Percentiles rank a stretch among this genome's conserved stretches.
These are phyloP conservation scores for Lordiphosa andalusiaca DNA, from an alignment of 2,888 invertebrate genomes.

Conservation along the genomic window DNA sequence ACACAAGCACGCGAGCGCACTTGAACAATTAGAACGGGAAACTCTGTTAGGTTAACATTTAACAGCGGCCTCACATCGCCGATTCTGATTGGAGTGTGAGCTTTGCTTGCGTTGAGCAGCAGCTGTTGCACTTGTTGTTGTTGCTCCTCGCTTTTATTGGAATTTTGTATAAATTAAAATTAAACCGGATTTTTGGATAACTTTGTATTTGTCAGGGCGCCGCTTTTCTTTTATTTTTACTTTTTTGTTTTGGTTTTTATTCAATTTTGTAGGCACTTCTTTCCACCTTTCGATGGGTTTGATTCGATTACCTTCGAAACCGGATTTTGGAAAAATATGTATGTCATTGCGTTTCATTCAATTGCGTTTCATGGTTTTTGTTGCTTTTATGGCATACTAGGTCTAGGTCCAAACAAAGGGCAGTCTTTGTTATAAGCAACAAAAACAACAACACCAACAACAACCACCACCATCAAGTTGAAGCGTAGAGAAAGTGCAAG, in stretches of 20 bases:
- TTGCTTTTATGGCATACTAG: conserved; percentile 1
- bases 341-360: conserved; percentile 58
- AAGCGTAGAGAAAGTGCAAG: conserved; percentile 32
- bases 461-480: conserved; percentile 7
- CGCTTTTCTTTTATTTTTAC: conserved; percentile 26
- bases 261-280: conserved; percentile 25
- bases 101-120: conserved; percentile 23
- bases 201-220: conserved; percentile 52
- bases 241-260: conserved; percentile 2
- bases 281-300: conserved; percentile 26
- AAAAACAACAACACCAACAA: conserved; percentile 8
- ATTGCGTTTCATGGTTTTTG: conserved; percentile 25
- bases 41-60: conserved; percentile 57
- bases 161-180: conserved; percentile 64
- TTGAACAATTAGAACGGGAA: conserved; percentile 60
- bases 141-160: conserved; percentile 25
- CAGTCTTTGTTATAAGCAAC: conserved; percentile 23
- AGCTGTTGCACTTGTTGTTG: conserved; percentile 17
- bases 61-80: conserved; percentile 55
- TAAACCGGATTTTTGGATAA: conserved; percentile 60
- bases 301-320: conserved; percentile 62
- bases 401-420: conserved; percentile 28
- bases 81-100: conserved; percentile 42
- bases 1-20: not conserved
- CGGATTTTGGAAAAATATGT: conserved; percentile 62